A percentile compares a stretch with the other conserved stretches of the same genome.
phyloP scores from a whole-genome alignment of 1,140 invertebrate genomes.

The Pachyrhynchus sulphureomaculatus region DNA sequence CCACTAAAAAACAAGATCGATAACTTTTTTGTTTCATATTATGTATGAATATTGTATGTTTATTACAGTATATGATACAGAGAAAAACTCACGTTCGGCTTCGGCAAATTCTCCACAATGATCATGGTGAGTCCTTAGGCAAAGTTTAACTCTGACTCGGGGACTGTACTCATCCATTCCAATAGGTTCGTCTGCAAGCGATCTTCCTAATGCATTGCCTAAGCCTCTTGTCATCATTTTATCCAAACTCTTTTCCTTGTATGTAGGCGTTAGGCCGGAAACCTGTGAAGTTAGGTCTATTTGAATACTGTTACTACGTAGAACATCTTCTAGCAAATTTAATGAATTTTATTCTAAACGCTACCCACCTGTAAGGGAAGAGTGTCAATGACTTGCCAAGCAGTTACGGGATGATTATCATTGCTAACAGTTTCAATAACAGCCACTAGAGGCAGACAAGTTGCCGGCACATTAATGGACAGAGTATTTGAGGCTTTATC shows the following conservation, averaged over 20 bases:
- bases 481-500: constrained; percentile 73
- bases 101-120: constrained; percentile 81
- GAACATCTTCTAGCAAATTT: too few relatives aligned
- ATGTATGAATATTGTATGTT: too few relatives aligned
- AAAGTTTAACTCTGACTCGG: constrained; percentile 74
- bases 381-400: constrained; percentile 72
- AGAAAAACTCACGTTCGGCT: constrained; percentile 71
- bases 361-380: constrained; percentile 57
- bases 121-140: constrained; percentile 71
- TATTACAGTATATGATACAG: too few relatives aligned
- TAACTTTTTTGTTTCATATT: too few relatives aligned
- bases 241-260: constrained; percentile 67
- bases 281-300: constrained; percentile 43
- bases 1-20: constrained; percentile 69
- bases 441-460: constrained; percentile 71
- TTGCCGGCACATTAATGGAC: constrained; percentile 74
- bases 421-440: constrained; percentile 68
- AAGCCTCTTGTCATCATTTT: constrained; percentile 50
- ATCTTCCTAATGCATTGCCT: constrained; percentile 47
- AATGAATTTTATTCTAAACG: too few relatives aligned
- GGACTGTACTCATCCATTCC: constrained; percentile 63
- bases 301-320: too few relatives aligned
- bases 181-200: constrained; percentile 55
- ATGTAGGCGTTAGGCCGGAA: constrained; percentile 65
- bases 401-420: constrained; percentile 57